Base-by-base conservation (phyloP, 2,888 invertebrate species). In the Drepanosiphum platanoidis region DNA sequence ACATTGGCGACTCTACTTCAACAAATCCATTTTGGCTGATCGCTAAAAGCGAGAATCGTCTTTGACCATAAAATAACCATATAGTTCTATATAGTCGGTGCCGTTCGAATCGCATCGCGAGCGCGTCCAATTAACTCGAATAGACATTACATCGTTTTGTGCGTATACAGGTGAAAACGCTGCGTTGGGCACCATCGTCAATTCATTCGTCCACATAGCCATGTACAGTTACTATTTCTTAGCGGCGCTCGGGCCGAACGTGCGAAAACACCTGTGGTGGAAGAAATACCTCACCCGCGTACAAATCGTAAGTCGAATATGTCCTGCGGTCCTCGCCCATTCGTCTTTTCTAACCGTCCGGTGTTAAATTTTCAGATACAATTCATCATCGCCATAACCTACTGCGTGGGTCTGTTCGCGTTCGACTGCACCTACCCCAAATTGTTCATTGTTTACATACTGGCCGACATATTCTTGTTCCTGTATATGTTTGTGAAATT, bases 301-400 rank as follows among this genome's bases (percentile, higher is more conserved):
- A 83, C 91, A 91, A 88, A 87, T 91, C 87, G 89, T 89, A 87
- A 87, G 88, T 87, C 5, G 27, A 61, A 42, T 2, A 46, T 64
- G n/a, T n/a, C 11, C 9, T 0, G 18, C 11, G 11, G 30, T 61
- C 2, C 5, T 27, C 27, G 30, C 52, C 18, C 22, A 4, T n/a
- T 39, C 11, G 1, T 42, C 3, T 30, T 27, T 27, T 30, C 0
- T n/a, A 5, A 46, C 9, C 30, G 9, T 7, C 13, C 27, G n/a
- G n/a, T 5, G 30, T 61, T 30, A 42, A 15, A 27, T 86, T 90
- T 90, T 30, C 90, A 93, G 93, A 89, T 92, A 1, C 94, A 94
- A 89, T 94, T 94, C 88, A 90, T 92, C 39, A 88, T 94, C 61
- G 94, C 94, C 91, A 90, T 94, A 34, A 89, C 90, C 13, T 94